Base-by-base conservation (phyloP, 2,113 vertebrate genomes). In the Halichoeres trimaculatus region DNA sequence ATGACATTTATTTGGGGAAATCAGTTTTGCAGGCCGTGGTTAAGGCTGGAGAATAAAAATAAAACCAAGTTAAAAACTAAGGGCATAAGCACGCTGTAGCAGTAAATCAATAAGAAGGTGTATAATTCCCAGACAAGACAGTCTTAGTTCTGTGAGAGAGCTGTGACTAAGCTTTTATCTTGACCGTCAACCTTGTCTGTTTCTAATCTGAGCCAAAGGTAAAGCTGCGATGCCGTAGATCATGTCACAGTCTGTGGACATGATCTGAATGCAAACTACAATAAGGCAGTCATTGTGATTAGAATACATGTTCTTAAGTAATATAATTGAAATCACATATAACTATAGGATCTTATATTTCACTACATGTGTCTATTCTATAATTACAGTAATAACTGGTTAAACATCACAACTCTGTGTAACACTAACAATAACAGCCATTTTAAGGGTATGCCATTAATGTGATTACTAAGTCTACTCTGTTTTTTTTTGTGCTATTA, bases 191-290 rank as follows among this genome's bases (percentile, higher is more conserved):
- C 68, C 57, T 74, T 70, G 73, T 82, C 72, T 74, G 30, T 70
- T 72, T 87, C 43, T 80, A 83, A 89, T 91, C 77, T 85, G 70
- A 80, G 76, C 60, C 77, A 88, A 90, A 90, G 85, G 82, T 88
- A 83, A 81, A 88, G 74, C 41, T 62, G 70, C 58, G 66, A 66
- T 30, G 40, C 51, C 68, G 58, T 60, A 78, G 54, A 71, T 85
- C 78, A 70, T 61, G 34, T 55, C 67, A 79, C 41, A 4, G 65
- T 56, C 55, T 74, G 50, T 76, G 72, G 59, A 30, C 30, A 30
- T 30, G 30, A n/a, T 30, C 6, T 30, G 30, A 30, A n/a, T n/a
- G n/a, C n/a, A n/a, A n/a, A n/a, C n/a, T n/a, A n/a, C n/a, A n/a
- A n/a, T n/a, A n/a, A n/a, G n/a, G n/a, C n/a, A n/a, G n/a, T n/a